Evolutionary conservation across 2,888 invertebrate genomes (phyloP).

Genomic region (Euzophera pinguis): DNA sequence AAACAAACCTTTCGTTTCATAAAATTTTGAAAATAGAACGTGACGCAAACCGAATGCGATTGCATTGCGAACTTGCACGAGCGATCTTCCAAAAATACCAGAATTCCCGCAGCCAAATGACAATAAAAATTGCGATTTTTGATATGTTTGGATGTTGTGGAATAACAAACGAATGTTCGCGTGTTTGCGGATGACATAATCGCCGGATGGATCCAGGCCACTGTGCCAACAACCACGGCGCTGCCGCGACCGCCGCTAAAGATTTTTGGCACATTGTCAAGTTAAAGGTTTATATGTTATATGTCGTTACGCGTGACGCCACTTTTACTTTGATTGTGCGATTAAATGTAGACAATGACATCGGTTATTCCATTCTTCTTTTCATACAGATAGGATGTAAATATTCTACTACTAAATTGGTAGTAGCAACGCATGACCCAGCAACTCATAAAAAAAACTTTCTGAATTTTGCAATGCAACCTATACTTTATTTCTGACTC

Average conservation of each 20-base stretch:
- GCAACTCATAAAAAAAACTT: no score
- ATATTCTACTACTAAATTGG: no score
- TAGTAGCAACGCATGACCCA: no score
- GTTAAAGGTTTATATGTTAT: constrained; percentile 66
- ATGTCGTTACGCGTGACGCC: constrained; percentile 46
- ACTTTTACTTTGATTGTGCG: constrained; percentile 30
- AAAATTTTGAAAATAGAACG: constrained; percentile 24
- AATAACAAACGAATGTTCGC: constrained; percentile 56
- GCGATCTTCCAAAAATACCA: constrained; percentile 60
- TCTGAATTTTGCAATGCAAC: no score
- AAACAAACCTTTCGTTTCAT: constrained; percentile 17
- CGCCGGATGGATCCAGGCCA: constrained; percentile 69
- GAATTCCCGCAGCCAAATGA: constrained; percentile 39
- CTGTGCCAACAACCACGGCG: constrained; percentile 59
- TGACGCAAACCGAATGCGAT: constrained; percentile 26
- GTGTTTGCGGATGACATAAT: constrained; percentile 74
- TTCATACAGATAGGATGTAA: no score
- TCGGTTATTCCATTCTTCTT: no score
- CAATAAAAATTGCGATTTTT: constrained; percentile 48
- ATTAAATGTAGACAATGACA: no score
- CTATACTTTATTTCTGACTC: no score
- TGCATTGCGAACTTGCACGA: constrained; percentile 30
- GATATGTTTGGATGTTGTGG: constrained; percentile 47
- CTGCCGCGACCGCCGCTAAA: constrained; percentile 41
- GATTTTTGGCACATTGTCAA: constrained; percentile 70